Base-by-base conservation (phyloP, 2,888 invertebrate species). In the Mesochorus sp. region DNA sequence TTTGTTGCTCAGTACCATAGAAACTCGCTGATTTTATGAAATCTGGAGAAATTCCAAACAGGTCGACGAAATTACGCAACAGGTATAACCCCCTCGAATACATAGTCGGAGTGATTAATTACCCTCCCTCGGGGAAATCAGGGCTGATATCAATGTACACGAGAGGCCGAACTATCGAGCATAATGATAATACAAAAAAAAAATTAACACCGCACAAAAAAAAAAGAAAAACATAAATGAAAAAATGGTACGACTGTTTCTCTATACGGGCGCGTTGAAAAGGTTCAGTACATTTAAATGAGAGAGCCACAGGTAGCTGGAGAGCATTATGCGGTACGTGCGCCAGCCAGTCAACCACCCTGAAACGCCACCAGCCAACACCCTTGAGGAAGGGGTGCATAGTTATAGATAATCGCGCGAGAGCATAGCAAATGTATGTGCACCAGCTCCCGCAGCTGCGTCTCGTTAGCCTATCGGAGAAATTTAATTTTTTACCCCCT, bases 211-310 rank as follows among this genome's bases (percentile, higher is more conserved):
- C 3, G n/a, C 44, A 14, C n/a, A 49, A 53, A 14, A 62, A 61
- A 37, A 17, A 34, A 14, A 39, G 8, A 14, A 26, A 17, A 17
- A 49, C 39, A 19, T 4, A 51, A 57, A 19, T 17, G 59, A 76
- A 59, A 55, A 57, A 53, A 64, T 64, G 37, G 66, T 53, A 44
- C 59, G 57, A 37, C 28, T 39, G 74, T 74, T 74, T 66, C 51
- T 28, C 47, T 64, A 73, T 64, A 61, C 59, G 68, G 75, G 66
- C 53, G 73, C 75, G 71, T 64, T 64, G 82, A 80, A 79, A 80
- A 85, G 84, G 85, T 88, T 88, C 88, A 84, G 85, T 88, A 86
- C 87, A 90, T 89, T 89, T 86, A 88, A 90, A 90, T 89, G 85
- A 87, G 87, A n/a, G n/a, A 90, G 89, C 88, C 86, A 90, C 88